Evolutionary conservation across 2,797 vertebrate genomes (phyloP).

Genomic region (Botia kubotai): DNA sequence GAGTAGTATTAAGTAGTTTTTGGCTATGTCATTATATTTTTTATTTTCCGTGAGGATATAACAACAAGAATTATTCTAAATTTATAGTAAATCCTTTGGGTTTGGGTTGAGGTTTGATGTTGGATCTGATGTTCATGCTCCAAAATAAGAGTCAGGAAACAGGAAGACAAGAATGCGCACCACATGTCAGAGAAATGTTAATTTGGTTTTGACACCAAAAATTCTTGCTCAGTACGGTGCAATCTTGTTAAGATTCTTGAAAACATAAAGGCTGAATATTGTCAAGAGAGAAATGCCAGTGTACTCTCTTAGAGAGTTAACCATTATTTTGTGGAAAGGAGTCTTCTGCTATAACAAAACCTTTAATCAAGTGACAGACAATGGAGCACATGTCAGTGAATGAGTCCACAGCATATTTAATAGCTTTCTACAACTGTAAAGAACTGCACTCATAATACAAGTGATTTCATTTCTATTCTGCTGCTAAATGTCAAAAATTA

Average conservation of each 20-base stretch:
- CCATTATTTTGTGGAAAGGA: conserved; percentile 38
- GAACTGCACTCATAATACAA: conserved; percentile 41
- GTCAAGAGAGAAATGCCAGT: conserved; percentile 14
- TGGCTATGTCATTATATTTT: background rate
- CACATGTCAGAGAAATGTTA: conserved; percentile 34
- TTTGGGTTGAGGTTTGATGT: background rate
- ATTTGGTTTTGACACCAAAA: conserved; percentile 1
- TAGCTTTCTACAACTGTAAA: conserved; percentile 48
- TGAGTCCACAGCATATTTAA: conserved; percentile 44
- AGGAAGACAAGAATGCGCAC: conserved; percentile 5
- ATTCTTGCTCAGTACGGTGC: background rate
- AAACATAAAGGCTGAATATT: conserved; percentile 24
- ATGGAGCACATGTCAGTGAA: conserved; percentile 43
- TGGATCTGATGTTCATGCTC: background rate
- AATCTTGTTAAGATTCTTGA: conserved; percentile 30
- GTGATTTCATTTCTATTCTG: conserved; percentile 33
- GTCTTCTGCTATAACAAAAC: conserved; percentile 56
- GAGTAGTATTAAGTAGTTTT: conserved; percentile 7
- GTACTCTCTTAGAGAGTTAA: conserved; percentile 10
- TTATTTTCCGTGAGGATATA: background rate
- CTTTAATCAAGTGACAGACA: conserved; percentile 58
- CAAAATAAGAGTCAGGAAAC: background rate
- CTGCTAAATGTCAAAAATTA: conserved; percentile 8
- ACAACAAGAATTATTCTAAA: conserved; percentile 6
- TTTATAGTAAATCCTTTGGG: background rate